A percentile compares a stretch with the other conserved stretches of the same genome.
phyloP scores from a whole-genome alignment of 2,797 vertebrate genomes.

The Gorsachius magnificus region DNA sequence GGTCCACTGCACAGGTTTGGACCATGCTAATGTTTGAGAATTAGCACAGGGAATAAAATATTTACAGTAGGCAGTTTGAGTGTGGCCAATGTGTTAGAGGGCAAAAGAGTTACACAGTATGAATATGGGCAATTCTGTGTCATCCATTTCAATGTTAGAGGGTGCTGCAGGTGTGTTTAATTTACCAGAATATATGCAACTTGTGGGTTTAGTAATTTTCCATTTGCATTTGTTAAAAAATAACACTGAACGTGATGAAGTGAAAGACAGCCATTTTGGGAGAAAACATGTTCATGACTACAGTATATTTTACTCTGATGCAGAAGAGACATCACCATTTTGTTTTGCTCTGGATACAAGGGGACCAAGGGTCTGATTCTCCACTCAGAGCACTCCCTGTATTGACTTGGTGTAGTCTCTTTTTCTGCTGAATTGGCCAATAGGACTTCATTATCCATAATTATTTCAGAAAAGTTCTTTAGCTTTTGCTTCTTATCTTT shows the following conservation, averaged over 20 bases:
- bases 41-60: neutral
- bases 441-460: neutral
- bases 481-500: neutral
- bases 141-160: neutral
- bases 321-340: neutral
- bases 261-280: neutral
- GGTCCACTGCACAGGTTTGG: neutral
- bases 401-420: neutral
- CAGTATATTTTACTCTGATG: neutral
- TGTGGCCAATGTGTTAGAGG: neutral
- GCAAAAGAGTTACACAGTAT: neutral
- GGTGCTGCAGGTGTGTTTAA: neutral
- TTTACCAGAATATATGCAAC: neutral
- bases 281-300: neutral
- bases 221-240: neutral
- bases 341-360: neutral
- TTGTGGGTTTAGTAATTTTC: neutral
- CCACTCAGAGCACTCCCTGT: neutral
- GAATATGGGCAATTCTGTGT: neutral
- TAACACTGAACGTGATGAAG: neutral
- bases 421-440: neutral
- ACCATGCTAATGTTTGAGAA: neutral
- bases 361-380: neutral
- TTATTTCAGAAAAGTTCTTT: neutral
- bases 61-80: neutral